Base-by-base conservation (phyloP, 2,888 invertebrate genomes). In the Rhorus exstirpatorius region DNA sequence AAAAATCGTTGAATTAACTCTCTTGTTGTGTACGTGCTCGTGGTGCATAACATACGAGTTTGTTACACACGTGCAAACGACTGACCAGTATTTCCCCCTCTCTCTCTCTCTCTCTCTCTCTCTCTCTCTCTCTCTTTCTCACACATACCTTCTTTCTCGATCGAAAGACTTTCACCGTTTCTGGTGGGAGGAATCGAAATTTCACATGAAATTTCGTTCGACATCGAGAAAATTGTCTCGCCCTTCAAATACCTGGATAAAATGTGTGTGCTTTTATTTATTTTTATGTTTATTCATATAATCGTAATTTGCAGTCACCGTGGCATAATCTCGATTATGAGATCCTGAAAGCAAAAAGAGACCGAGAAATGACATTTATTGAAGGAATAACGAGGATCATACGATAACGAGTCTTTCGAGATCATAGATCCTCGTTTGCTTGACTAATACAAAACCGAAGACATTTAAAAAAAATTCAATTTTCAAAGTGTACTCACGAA, bases 11-110 rank as follows among this genome's bases (percentile, higher is more conserved):
- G 38, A 41, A 17, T 51, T 44, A 35, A 58, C 8, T 24, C 51
- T 12, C 44, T 46, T 21, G n/a, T 14, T 12, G 24, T 55, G 60
- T 81, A 81, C 75, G 81, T 81, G 71, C 55, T 44, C 53, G 35
- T 19, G 60, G 26, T 81, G 53, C 81, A 72, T 41, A 81, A 77
- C 51, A 67, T 53, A 24, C 51, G 65, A 71, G 51, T 58, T 77
- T 63, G 14, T 24, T 55, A 61, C 35, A 70, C 70, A 80, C 75
- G 75, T 75, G 75, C 51, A 38, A 35, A 51, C 60, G 53, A 10
- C 38, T 46, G 61, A 65, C 55, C 55, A 60, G 49, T 58, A 3
- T 41, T 10, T 21, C 7, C 3, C 49, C 6, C 19, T 19, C 49
- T 14, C 19, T n/a, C 17, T 31, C 31, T 31, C 6, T 31, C 31